Evolutionary conservation across 30 jellyfish, hydroid and myxozoan genomes (phyloP), one percentile per base, ranked within the genome.

Genomic region (Turritopsis rubra): DNA sequence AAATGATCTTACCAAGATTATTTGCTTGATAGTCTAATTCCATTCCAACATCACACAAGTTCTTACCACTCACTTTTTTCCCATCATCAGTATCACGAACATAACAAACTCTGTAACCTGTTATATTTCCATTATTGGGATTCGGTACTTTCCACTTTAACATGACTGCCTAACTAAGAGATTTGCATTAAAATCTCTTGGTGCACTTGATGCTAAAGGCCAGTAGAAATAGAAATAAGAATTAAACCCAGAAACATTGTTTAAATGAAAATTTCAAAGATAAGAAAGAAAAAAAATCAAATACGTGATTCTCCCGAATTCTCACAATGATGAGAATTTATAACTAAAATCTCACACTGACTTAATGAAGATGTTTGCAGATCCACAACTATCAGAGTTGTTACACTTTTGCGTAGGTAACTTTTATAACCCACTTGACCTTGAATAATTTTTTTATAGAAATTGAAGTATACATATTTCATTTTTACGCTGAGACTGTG

Each of bases 21-120:
- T 5, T 3, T 41, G 13, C 60, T 3, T 41, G 13, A 41, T 41
- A 41, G 5, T 41, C 60, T 3, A 41, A 13, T 41, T 5, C 13
- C 13, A 41, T 7, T 1, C 77, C 77, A 1, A 68, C 77, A 9
- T 68, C 30, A 27, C 77, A 68, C 16, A 9, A 7, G 16, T 68
- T 22, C 9, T 8, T 27, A 68, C 31, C 9, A 22, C 8, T 68
- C 16, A 68, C 77, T 68, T 68, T 68, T n/a, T n/a, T 1, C 16
- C 77, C 77, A 68, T 68, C 77, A 68, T 68, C 30, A 1, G 77
- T 68, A 68, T 68, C 77, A n/a, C 30, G 77, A n/a, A 68, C 30
- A 22, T 68, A 68, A 68, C 77, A 68, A 23, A 68, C 77, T 9
- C 30, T 9, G 21, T 68, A 68, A 68, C 30, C 30, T 68, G 77